Evolutionary conservation across 2,797 vertebrate genomes (phyloP).

Genomic region (Rachycentron canadum): DNA sequence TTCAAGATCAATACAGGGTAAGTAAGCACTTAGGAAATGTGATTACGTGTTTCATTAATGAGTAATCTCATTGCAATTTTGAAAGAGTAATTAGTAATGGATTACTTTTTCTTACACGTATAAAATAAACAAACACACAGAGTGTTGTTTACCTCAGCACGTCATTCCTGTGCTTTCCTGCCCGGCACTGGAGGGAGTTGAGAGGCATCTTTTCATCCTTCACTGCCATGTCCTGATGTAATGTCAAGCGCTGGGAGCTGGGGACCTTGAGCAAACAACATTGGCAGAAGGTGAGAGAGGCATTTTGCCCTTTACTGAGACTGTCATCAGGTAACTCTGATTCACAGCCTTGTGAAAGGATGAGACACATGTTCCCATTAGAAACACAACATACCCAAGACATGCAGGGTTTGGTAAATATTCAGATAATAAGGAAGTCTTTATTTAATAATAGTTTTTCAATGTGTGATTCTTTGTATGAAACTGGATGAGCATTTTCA

Average conservation of each 20-base stretch:
- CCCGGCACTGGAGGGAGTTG: slow-evolving; percentile 19
- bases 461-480: neutral
- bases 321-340: slow-evolving; percentile 14
- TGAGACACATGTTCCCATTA: neutral
- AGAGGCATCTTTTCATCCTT: slow-evolving; percentile 38
- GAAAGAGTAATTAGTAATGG: no score
- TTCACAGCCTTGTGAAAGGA: slow-evolving; percentile 18
- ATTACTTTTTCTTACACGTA: slow-evolving; percentile 20
- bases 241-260: slow-evolving; percentile 14
- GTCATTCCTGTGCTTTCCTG: slow-evolving; percentile 56
- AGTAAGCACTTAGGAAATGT: neutral
- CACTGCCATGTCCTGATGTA: slow-evolving; percentile 44
- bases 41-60: no score
- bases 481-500: slow-evolving; percentile 3
- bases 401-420: neutral
- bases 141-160: slow-evolving; percentile 30
- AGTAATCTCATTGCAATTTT: neutral
- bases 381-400: neutral
- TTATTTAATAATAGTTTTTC: neutral
- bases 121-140: slow-evolving; percentile 35
- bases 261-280: slow-evolving; percentile 50
- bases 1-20: neutral
- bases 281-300: slow-evolving; percentile 22
- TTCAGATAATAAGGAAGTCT: neutral
- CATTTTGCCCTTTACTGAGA: slow-evolving; percentile 1